These are phyloP conservation scores for Dermochelys coriacea DNA, from an alignment of 2,797 vertebrate genomes.

Conservation along the genomic window DNA sequence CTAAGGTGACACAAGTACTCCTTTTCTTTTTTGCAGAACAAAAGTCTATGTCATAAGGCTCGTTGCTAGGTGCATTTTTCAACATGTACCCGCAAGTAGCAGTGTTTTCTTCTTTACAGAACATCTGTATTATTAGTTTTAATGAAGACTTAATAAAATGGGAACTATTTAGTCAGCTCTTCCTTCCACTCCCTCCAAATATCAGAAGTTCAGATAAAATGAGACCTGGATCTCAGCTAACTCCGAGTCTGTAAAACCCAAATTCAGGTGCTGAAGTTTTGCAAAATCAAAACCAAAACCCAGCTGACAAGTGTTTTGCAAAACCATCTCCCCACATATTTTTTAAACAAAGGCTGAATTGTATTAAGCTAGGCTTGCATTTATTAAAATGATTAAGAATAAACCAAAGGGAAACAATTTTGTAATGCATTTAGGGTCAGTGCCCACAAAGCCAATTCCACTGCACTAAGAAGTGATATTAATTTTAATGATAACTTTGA, in stretches of 20 bases:
- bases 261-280: not conserved
- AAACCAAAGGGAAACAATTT: not conserved
- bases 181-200: fast-evolving
- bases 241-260: not conserved
- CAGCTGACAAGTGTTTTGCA: not conserved
- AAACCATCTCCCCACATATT: fast-evolving
- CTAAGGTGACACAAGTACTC: too few species aligned
- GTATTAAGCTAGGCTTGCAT: not conserved
- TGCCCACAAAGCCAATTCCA: fast-evolving
- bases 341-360: not conserved
- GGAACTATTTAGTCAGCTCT: not conserved
- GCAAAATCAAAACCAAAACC: not conserved
- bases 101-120: not conserved
- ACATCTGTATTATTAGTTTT: not conserved
- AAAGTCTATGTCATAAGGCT: not conserved
- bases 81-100: not conserved
- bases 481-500: fast-evolving
- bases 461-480: not conserved
- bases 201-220: not conserved
- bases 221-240: not conserved
- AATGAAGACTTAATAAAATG: slow-evolving; percentile 15
- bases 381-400: not conserved
- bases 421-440: not conserved
- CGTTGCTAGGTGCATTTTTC: slow-evolving; percentile 15
- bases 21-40: too few species aligned